Evolutionary conservation across 1,140 invertebrate species (phyloP), one percentile per base, ranked within the genome.

Genomic region (Antheraea mylitta): DNA sequence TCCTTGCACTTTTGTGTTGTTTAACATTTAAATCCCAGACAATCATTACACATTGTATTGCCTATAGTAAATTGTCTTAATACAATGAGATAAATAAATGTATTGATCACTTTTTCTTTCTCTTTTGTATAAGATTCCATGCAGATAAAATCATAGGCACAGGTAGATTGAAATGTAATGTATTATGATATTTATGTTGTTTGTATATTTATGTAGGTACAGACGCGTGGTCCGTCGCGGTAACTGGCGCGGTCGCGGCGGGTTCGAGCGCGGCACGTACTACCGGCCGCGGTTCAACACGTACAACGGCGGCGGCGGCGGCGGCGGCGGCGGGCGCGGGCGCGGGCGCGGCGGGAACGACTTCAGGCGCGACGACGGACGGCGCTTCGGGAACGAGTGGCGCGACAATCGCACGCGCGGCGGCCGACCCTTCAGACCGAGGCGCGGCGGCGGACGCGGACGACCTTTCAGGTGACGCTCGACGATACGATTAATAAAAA

Each of bases 261-360:
- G 94, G 69, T 95, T 95, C 73, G 95, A 96, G 76, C 93, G 95
- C 16, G 95, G 95, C 58, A 96, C 95, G 0, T 96, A 96, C 79
- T 96, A 96, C 85, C 95, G 95, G 73, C 95, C 95, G 0, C 92
- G 95, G 30, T 96, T 96, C 92, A 95, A 95, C 80, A 93, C 89
- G 8, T 93, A 89, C 81, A 93, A 93, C 72, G 91, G 93, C 81
- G 92, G 93, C 38, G 93, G 84, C 72, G 91, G 93, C 81, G 92
- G 93, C 38, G 93, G 84, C 22, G 22, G 22, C 22, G 22, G 22
- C 22, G 22, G 22, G 7, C 82, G 93, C 8, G 82, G 93, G 10
- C 86, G 94, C 16, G 93, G 94, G 10, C 85, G 93, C 69, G 93
- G 94, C 64, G n/a, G n/a, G n/a, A 90, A 93, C 22, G 93, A 94